Percentiles rank a stretch among this genome's conserved stretches.
These are phyloP conservation scores for Acanthosoma haemorrhoidale DNA, from an alignment of 2,888 invertebrate genomes.

Conservation along the genomic window DNA sequence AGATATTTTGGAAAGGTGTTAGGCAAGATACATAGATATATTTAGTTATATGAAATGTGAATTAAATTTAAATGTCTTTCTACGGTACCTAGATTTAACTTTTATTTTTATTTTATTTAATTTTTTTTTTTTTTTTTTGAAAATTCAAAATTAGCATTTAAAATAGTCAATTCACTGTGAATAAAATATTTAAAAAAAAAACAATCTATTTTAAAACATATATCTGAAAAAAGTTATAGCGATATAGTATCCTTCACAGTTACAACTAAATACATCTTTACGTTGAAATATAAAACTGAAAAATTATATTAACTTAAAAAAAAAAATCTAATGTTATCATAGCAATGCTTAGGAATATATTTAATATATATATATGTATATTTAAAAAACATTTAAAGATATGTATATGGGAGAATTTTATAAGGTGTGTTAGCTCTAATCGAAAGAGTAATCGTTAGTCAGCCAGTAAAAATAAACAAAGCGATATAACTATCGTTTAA, in stretches of 20 bases:
- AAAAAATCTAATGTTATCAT: not conserved
- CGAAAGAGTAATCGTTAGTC: not conserved
- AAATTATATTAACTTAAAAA: not conserved
- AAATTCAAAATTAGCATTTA: not conserved
- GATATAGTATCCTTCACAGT: not conserved
- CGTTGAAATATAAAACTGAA: not conserved
- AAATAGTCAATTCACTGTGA: not conserved
- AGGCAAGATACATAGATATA: not conserved
- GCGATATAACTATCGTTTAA: not conserved
- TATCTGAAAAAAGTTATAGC: not conserved
- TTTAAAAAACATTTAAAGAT: conserved; percentile 16
- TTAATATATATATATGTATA: not conserved
- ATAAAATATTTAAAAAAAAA: not conserved
- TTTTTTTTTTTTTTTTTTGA: not conserved
- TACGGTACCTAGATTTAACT: not conserved
- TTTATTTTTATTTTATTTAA: not conserved
- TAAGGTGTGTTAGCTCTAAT: not conserved
- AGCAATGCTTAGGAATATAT: not conserved
- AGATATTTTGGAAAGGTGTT: conserved; percentile 13
- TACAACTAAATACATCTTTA: not conserved
- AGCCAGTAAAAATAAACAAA: not conserved
- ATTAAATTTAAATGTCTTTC: conserved; percentile 6
- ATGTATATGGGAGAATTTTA: conserved; percentile 21
- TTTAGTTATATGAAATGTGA: not conserved
- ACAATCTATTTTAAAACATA: not conserved